phyloP scores from a whole-genome alignment of 2,888 invertebrate species.

The Charanyca ferruginea region DNA sequence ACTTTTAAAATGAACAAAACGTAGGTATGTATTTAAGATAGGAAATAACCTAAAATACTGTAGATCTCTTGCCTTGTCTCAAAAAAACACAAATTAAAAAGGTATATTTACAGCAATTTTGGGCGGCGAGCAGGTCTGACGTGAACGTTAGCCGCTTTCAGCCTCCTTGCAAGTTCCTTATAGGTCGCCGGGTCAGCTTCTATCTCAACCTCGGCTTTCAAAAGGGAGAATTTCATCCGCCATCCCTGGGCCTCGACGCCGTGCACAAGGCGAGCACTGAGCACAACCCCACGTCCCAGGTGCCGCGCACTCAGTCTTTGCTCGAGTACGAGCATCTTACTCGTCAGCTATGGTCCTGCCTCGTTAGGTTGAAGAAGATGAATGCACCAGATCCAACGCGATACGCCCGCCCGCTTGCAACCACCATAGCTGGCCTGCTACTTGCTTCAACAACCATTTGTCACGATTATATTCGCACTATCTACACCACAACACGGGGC shows the following conservation, averaged over 20 bases:
- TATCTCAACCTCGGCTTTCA: slow-evolving; percentile 86
- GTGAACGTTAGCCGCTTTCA: slow-evolving; percentile 83
- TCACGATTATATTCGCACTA: slow-evolving; percentile 71
- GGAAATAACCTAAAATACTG: background rate
- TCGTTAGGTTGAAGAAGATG: slow-evolving; percentile 87
- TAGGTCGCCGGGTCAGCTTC: slow-evolving; percentile 86
- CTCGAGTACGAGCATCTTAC: slow-evolving; percentile 89
- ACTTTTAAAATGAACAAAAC: background rate
- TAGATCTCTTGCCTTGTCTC: no score
- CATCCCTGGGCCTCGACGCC: slow-evolving; percentile 86
- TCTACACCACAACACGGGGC: slow-evolving; percentile 65
- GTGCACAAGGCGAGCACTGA: slow-evolving; percentile 84
- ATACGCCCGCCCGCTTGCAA: slow-evolving; percentile 78
- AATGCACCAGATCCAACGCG: slow-evolving; percentile 85
- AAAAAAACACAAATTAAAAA: slow-evolving; percentile 64
- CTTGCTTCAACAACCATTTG: slow-evolving; percentile 86
- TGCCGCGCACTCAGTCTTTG: slow-evolving; percentile 87
- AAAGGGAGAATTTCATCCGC: slow-evolving; percentile 86
- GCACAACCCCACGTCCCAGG: slow-evolving; percentile 81
- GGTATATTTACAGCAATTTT: slow-evolving; percentile 82
- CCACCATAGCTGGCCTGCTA: slow-evolving; percentile 86
- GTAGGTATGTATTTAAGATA: background rate
- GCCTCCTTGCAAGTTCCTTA: slow-evolving; percentile 79
- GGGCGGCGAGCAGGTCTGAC: slow-evolving; percentile 81
- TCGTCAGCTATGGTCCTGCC: slow-evolving; percentile 90